These are phyloP conservation scores for Cephus spinipes DNA, from an alignment of 2,888 invertebrate species.

Conservation along the genomic window DNA sequence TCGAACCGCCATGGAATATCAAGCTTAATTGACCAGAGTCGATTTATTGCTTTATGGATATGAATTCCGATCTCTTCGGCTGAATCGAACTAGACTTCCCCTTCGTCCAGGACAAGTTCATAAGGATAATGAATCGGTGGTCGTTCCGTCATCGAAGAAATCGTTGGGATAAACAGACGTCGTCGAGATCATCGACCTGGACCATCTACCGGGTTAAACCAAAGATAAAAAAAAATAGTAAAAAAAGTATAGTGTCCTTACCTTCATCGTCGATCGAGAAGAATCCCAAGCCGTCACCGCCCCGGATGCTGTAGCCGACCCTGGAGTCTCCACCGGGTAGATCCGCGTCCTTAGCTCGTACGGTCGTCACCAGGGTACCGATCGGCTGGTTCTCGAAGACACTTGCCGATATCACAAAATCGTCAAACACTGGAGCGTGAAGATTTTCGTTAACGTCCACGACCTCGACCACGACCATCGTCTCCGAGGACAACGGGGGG, in stretches of 20 bases:
- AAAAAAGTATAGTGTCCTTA: slow-evolving; percentile 64
- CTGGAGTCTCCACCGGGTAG: slow-evolving; percentile 83
- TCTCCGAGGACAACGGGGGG: slow-evolving; percentile 83
- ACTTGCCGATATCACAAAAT: slow-evolving; percentile 80
- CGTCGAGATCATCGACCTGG: background rate
- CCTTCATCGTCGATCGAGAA: slow-evolving; percentile 93
- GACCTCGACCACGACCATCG: slow-evolving; percentile 85
- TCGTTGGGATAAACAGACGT: slow-evolving; percentile 1
- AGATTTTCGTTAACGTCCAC: slow-evolving; percentile 96
- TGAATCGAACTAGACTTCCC: background rate
- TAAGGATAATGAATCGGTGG: slow-evolving; percentile 2
- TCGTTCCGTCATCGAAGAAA: background rate
- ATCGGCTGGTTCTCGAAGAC: slow-evolving; percentile 86
- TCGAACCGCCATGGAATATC: slow-evolving; percentile 19
- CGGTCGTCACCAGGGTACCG: slow-evolving; percentile 81
- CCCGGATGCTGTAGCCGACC: slow-evolving; percentile 87
- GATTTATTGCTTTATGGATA: slow-evolving; percentile 39
- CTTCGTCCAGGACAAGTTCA: slow-evolving; percentile 11
- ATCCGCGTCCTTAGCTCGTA: slow-evolving; percentile 85
- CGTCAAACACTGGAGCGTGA: slow-evolving; percentile 84
- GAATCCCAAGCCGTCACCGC: slow-evolving; percentile 90
- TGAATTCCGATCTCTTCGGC: background rate
- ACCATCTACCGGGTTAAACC: background rate
- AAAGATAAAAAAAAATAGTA: background rate
- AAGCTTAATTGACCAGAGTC: slow-evolving; percentile 31